Conservation (phyloP, 2,797 vertebrate genomes). For the Hemibagrus guttatus region DNA sequence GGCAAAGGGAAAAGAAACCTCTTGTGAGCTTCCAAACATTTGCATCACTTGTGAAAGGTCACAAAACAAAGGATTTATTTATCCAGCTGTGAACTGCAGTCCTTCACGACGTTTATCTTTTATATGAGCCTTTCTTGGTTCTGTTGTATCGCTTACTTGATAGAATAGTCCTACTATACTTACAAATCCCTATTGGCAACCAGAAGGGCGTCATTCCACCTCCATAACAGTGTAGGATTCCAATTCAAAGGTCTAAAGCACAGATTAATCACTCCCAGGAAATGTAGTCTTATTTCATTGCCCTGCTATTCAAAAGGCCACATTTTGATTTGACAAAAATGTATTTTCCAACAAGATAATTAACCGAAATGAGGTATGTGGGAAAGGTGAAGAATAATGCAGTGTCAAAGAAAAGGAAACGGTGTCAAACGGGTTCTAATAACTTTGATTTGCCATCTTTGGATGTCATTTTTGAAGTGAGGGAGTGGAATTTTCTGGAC, state of each 20-base stretch:
- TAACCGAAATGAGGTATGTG: background rate
- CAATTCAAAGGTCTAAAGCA: background rate
- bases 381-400: background rate
- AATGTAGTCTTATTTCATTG: background rate
- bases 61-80: conserved; percentile 20
- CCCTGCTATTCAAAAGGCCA: background rate
- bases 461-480: conserved; percentile 17
- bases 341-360: background rate
- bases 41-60: conserved; percentile 11
- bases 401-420: background rate
- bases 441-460: conserved; percentile 13
- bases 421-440: background rate
- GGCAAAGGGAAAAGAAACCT: conserved; percentile 1
- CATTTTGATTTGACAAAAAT: background rate
- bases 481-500: conserved; percentile 5
- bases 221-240: background rate
- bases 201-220: conserved; percentile 4
- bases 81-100: conserved; percentile 10
- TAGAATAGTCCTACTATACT: conserved; percentile 17
- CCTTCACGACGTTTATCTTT: background rate
- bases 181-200: conserved; percentile 1
- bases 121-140: conserved; percentile 3
- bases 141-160: background rate
- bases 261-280: background rate
- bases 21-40: conserved; percentile 11